phyloP scores from a whole-genome alignment of 2,113 vertebrate genomes.

The Phrynosoma blainvillii region DNA sequence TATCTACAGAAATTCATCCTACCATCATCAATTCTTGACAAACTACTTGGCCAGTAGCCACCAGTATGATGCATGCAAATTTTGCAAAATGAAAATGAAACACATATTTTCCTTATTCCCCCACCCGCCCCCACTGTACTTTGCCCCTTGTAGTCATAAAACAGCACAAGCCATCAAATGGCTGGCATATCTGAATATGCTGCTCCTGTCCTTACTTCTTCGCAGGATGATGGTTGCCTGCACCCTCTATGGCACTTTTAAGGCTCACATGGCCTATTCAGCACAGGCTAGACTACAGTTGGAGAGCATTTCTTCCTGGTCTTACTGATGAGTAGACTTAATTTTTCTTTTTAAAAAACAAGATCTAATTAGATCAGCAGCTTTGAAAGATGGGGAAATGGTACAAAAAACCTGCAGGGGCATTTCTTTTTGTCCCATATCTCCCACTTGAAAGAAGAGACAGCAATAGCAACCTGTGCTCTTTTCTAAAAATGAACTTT shows the following conservation, averaged over 20 bases:
- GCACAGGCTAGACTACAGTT: slow-evolving; percentile 14
- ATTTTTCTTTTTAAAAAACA: slow-evolving; percentile 52
- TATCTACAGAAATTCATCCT: slow-evolving; percentile 7
- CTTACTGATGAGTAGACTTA: background rate
- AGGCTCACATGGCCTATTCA: slow-evolving; percentile 16
- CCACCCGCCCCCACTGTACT: background rate
- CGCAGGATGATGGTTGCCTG: slow-evolving; percentile 8
- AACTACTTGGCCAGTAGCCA: background rate
- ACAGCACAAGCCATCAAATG: slow-evolving; percentile 10
- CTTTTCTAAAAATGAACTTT: slow-evolving; percentile 56
- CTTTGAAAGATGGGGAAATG: slow-evolving; percentile 62
- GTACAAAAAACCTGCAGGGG: slow-evolving; percentile 65
- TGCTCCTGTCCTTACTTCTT: slow-evolving; percentile 41
- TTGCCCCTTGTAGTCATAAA: background rate
- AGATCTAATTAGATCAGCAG: slow-evolving; percentile 58
- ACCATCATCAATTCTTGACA: slow-evolving; percentile 22
- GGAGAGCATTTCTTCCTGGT: slow-evolving; percentile 38
- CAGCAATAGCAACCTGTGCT: slow-evolving; percentile 65
- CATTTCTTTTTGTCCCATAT: slow-evolving; percentile 70
- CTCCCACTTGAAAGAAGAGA: slow-evolving; percentile 67
- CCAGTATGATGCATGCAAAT: background rate
- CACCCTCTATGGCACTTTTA: slow-evolving; percentile 7
- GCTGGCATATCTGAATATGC: background rate
- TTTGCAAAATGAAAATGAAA: slow-evolving; percentile 23
- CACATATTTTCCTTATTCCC: slow-evolving; percentile 18